These are phyloP conservation scores for Tetragnatha montana DNA, from an alignment of 2,888 invertebrate genomes.

Conservation along the genomic window DNA sequence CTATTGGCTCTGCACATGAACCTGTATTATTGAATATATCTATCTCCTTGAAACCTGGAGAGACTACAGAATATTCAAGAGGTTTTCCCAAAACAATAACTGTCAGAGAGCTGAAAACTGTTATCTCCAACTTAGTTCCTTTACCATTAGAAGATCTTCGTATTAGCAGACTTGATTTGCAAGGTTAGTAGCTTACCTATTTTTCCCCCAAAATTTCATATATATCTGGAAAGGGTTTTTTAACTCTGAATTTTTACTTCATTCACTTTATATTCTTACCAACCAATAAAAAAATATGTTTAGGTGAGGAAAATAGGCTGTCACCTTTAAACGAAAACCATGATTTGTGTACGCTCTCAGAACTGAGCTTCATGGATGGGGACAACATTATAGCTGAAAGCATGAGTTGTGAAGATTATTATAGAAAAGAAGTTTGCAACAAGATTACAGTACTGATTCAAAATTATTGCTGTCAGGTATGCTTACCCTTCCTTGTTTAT, in stretches of 20 bases:
- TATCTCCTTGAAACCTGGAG: slow-evolving; percentile 37
- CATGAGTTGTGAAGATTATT: slow-evolving; percentile 23
- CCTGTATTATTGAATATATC: slow-evolving; percentile 61
- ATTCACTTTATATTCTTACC: background rate
- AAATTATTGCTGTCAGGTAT: slow-evolving; percentile 58
- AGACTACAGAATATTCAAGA: slow-evolving; percentile 50
- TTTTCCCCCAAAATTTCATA: background rate
- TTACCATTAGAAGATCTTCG: slow-evolving; percentile 56
- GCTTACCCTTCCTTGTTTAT: background rate
- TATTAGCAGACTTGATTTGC: slow-evolving; percentile 59
- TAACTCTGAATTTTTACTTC: too few species aligned
- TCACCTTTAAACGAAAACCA: slow-evolving; percentile 58
- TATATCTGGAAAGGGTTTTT: too few species aligned
- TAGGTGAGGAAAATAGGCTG: slow-evolving; percentile 59
- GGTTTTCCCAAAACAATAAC: slow-evolving; percentile 68
- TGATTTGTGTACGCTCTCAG: slow-evolving; percentile 50
- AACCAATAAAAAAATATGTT: slow-evolving; percentile 7
- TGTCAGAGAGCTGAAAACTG: slow-evolving; percentile 57
- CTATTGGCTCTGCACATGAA: slow-evolving; percentile 64
- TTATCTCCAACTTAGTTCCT: slow-evolving; percentile 36
- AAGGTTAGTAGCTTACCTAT: slow-evolving; percentile 26
- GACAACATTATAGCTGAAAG: slow-evolving; percentile 57
- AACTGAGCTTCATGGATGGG: slow-evolving; percentile 60
- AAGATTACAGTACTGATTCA: slow-evolving; percentile 52
- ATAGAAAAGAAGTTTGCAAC: slow-evolving; percentile 12